Conservation (phyloP, 2,888 invertebrate genomes). For the Sericinus montela region DNA sequence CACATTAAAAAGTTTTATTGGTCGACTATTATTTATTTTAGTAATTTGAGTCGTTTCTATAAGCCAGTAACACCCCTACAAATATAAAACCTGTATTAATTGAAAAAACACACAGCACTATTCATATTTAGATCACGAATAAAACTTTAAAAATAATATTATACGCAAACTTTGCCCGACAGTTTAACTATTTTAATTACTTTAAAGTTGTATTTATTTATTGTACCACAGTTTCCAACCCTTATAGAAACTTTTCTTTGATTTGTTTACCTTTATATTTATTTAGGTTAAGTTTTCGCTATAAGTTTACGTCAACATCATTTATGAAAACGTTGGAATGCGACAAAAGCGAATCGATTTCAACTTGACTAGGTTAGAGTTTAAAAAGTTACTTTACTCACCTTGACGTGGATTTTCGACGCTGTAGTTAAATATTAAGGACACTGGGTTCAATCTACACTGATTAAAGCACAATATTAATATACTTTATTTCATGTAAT, state of each 20-base stretch:
- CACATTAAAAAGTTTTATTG: too few species aligned
- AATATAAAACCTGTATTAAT: too few species aligned
- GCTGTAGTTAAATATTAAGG: conserved; percentile 16
- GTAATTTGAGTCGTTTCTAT: too few species aligned
- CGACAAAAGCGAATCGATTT: conserved; percentile 19
- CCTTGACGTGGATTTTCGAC: conserved; percentile 5
- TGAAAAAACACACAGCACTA: too few species aligned
- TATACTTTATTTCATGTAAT: conserved; percentile 27
- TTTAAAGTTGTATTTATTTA: neutral
- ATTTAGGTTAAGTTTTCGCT: neutral
- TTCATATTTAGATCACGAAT: too few species aligned
- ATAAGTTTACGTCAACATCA: conserved; percentile 12
- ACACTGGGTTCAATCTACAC: conserved; percentile 23
- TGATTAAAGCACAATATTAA: conserved; percentile 38
- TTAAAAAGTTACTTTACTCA: conserved; percentile 5
- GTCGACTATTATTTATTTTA: too few species aligned
- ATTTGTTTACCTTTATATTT: neutral
- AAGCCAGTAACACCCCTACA: too few species aligned
- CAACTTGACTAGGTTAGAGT: conserved; percentile 10
- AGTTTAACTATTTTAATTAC: neutral
- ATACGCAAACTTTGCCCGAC: neutral
- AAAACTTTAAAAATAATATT: too few species aligned
- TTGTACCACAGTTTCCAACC: neutral
- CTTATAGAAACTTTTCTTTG: neutral
- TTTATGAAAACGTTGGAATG: conserved; percentile 8